Evolutionary conservation across 2,113 vertebrate species (phyloP).

Genomic region (Vulpes vulpes): DNA sequence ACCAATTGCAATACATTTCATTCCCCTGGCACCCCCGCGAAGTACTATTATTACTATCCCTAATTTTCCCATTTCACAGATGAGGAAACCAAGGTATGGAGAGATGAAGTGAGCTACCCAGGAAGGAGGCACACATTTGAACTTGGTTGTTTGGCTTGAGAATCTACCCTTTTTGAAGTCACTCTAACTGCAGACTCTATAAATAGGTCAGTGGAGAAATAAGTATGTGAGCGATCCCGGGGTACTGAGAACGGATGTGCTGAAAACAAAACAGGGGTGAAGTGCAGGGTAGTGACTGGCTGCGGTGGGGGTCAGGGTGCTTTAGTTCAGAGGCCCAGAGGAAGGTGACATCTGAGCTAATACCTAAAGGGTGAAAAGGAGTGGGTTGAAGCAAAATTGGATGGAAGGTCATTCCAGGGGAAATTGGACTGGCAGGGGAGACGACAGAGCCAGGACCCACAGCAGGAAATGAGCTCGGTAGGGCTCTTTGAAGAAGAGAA

Average conservation of each 20-base stretch:
- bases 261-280: no score
- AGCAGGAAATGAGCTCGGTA: background rate
- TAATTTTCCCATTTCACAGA: background rate
- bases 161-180: background rate
- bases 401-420: background rate
- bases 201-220: background rate
- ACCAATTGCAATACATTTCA: background rate
- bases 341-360: background rate
- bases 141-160: background rate
- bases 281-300: fast-evolving
- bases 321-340: background rate
- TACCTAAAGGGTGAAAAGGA: background rate
- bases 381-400: fast-evolving
- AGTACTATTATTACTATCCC: background rate
- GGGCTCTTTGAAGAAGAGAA: background rate
- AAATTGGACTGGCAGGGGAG: background rate
- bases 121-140: background rate
- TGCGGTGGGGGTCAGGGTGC: fast-evolving
- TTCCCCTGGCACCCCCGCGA: background rate
- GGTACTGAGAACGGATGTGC: background rate
- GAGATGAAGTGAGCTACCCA: background rate
- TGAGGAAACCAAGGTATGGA: background rate
- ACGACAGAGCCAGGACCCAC: background rate
- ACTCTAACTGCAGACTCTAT: background rate
- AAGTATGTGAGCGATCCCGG: background rate